phyloP scores from a whole-genome alignment of 2,888 invertebrate species.

The Volucella inanis region DNA sequence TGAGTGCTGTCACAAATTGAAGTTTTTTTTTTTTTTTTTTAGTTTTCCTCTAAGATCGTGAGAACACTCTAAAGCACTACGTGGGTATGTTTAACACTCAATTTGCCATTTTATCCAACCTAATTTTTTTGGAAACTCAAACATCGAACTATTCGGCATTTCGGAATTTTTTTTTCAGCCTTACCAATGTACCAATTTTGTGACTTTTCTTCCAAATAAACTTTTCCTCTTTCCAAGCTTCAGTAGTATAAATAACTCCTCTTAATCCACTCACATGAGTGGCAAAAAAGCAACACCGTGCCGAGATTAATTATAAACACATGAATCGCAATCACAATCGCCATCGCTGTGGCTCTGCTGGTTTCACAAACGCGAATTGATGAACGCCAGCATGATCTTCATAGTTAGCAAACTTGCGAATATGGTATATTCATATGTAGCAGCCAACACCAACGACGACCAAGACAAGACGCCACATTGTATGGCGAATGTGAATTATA shows the following conservation, averaged over 20 bases:
- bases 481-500: conserved; percentile 54
- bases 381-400: conserved; percentile 45
- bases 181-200: no score
- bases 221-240: not conserved
- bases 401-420: no score
- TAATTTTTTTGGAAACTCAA: no score
- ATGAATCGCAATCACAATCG: conserved; percentile 65
- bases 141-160: no score
- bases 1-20: no score
- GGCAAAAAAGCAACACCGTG: conserved; percentile 36
- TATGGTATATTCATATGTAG: not conserved
- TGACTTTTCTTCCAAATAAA: no score
- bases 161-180: no score
- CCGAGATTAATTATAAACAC: conserved; percentile 70
- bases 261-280: conserved; percentile 49
- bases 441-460: conserved; percentile 46
- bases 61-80: no score
- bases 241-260: conserved; percentile 18
- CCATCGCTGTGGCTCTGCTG: conserved; percentile 54
- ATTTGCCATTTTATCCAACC: no score
- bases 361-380: conserved; percentile 43
- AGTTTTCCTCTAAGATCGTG: no score
- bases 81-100: no score
- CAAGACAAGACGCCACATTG: conserved; percentile 48
- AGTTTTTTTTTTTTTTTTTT: no score